Percentiles rank a stretch among this genome's conserved stretches.
Evolutionary conservation across 2,888 invertebrate genomes (phyloP).

Genomic region (Malachius bipustulatus): DNA sequence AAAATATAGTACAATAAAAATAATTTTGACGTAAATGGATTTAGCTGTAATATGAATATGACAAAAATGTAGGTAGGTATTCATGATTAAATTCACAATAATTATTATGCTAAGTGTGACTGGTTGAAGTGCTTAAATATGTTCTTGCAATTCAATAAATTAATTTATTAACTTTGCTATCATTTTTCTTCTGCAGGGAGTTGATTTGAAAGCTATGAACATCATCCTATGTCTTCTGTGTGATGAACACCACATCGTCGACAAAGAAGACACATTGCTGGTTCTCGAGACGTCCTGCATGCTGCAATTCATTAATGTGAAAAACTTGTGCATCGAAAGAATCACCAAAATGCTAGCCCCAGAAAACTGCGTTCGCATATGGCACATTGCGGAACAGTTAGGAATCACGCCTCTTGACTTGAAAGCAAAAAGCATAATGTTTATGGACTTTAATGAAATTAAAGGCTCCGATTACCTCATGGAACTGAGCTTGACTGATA

Average conservation of each 20-base stretch:
- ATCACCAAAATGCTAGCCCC: slow-evolving; percentile 22
- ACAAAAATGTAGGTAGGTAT: too few species aligned
- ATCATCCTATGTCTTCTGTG: slow-evolving; percentile 30
- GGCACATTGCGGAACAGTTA: slow-evolving; percentile 28
- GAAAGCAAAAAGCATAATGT: slow-evolving; percentile 31
- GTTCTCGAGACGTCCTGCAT: slow-evolving; percentile 34
- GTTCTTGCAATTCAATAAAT: too few species aligned
- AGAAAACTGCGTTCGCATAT: slow-evolving; percentile 30
- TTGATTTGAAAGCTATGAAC: slow-evolving; percentile 32
- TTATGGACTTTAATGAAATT: slow-evolving; percentile 28
- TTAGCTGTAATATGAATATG: too few species aligned
- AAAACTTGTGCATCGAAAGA: slow-evolving; percentile 24
- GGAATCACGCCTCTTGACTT: slow-evolving; percentile 27
- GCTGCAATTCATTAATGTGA: slow-evolving; percentile 34
- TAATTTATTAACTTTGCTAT: too few species aligned
- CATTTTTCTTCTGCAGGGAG: slow-evolving; percentile 31
- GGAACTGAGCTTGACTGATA: slow-evolving; percentile 27
- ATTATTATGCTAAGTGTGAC: too few species aligned
- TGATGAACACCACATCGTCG: slow-evolving; percentile 23
- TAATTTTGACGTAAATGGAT: too few species aligned
- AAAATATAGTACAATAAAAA: too few species aligned
- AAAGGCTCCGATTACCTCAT: slow-evolving; percentile 25
- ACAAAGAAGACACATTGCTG: slow-evolving; percentile 27
- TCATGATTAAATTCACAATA: too few species aligned
- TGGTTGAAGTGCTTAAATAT: too few species aligned